A percentile compares a stretch with the other conserved stretches of the same genome.
These are phyloP conservation scores for Anaspis maculata DNA, from an alignment of 2,888 invertebrate species.

Conservation along the genomic window DNA sequence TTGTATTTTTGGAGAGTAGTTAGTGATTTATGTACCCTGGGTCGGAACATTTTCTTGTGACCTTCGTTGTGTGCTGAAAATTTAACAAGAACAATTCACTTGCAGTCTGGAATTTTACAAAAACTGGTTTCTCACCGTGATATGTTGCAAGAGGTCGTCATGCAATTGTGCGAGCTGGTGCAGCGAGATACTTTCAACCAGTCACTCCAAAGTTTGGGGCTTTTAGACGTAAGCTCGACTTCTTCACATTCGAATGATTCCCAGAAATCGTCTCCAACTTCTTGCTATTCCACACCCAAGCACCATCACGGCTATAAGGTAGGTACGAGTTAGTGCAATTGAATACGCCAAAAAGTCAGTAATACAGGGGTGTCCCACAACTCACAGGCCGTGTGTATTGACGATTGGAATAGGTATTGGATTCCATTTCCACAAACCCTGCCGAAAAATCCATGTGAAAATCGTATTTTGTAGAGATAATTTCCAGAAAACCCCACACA, in stretches of 20 bases:
- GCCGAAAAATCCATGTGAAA: no score
- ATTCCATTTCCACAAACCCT: no score
- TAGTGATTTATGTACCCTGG: no score
- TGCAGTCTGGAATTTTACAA: conserved; percentile 46
- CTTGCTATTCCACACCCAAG: conserved; percentile 25
- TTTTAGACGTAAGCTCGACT: conserved; percentile 38
- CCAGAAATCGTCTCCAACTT: conserved; percentile 17
- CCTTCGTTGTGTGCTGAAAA: background rate
- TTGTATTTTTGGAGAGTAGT: no score
- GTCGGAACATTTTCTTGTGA: no score
- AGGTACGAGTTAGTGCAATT: conserved; percentile 1
- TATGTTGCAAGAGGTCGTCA: conserved; percentile 44
- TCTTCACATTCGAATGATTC: conserved; percentile 15
- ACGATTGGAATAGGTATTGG: no score
- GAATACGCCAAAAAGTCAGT: no score
- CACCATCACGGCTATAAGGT: conserved; percentile 27
- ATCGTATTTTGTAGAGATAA: no score
- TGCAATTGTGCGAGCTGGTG: conserved; percentile 50
- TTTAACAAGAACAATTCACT: conserved; percentile 5
- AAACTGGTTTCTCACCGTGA: conserved; percentile 45
- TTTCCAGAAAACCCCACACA: no score
- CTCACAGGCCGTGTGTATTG: no score
- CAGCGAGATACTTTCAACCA: conserved; percentile 55
- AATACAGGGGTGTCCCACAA: no score
- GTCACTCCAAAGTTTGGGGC: conserved; percentile 48